Percentiles rank a stretch among this genome's conserved stretches.
Conservation (phyloP, 2,888 invertebrate species). For the Perithous albicinctus region DNA sequence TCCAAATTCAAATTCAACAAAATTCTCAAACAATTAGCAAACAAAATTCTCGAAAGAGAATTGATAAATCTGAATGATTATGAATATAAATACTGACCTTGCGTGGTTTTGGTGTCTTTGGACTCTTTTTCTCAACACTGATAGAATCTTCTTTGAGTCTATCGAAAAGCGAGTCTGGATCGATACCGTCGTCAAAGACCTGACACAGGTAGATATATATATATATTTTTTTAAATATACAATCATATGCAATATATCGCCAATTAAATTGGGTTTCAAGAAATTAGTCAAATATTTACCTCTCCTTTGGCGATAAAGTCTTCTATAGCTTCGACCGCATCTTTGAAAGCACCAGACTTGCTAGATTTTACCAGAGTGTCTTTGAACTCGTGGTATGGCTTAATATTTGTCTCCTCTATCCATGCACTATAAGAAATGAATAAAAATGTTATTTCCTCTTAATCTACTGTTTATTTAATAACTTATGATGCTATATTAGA, state of each 20-base stretch:
- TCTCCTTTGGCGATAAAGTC: conserved; percentile 90
- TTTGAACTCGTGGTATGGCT: conserved; percentile 92
- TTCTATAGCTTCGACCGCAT: conserved; percentile 92
- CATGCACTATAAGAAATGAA: conserved; percentile 89
- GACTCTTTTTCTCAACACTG: conserved; percentile 82
- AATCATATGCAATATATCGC: background rate
- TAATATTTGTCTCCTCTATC: conserved; percentile 94
- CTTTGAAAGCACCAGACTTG: conserved; percentile 91
- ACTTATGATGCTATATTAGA: background rate
- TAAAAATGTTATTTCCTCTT: conserved; percentile 43
- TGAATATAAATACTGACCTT: conserved; percentile 81
- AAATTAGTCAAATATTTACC: conserved; percentile 81
- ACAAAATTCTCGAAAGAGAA: background rate
- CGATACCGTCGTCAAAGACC: conserved; percentile 86
- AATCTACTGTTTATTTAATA: background rate
- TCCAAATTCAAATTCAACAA: background rate
- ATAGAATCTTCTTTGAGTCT: conserved; percentile 88
- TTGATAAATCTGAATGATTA: background rate
- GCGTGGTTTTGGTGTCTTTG: conserved; percentile 84
- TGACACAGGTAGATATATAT: conserved; percentile 75
- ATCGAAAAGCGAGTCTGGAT: conserved; percentile 90
- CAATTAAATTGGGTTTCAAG: no score
- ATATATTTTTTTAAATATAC: background rate
- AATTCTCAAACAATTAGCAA: no score
- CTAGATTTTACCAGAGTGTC: conserved; percentile 91